Percentiles rank a stretch among this genome's conserved stretches.
Conservation (phyloP, 2,113 vertebrate species). For the Chlorodrepanis virens region DNA sequence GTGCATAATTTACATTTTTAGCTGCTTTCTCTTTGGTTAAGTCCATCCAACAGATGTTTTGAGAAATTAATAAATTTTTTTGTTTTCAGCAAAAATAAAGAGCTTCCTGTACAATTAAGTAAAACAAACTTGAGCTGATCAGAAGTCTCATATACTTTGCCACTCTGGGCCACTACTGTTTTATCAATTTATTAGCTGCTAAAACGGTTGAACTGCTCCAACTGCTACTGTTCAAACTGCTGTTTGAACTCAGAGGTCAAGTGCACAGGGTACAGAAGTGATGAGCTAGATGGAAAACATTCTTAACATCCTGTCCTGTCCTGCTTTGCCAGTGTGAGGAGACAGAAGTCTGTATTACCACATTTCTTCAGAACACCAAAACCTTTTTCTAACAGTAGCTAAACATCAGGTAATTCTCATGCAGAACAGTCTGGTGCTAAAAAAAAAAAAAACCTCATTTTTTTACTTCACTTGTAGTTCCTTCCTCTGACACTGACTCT, state of each 20-base stretch:
- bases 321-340: not conserved
- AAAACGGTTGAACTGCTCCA: not conserved
- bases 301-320: not conserved
- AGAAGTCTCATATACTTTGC: not conserved
- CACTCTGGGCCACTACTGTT: not conserved
- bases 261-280: not conserved
- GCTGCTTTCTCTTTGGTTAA: not conserved
- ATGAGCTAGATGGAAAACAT: not conserved
- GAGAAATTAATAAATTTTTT: not conserved
- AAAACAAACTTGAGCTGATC: not conserved
- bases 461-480: not conserved
- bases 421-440: not conserved
- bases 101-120: not conserved
- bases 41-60: not conserved
- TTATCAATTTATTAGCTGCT: not conserved
- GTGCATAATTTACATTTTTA: not conserved
- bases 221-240: not conserved
- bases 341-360: not conserved
- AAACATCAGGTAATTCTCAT: not conserved
- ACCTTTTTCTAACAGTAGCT: not conserved
- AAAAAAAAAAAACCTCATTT: fast-evolving
- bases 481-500: not conserved
- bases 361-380: not conserved
- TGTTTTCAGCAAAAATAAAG: not conserved
- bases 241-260: not conserved